phyloP scores from a whole-genome alignment of 2,113 vertebrate species.

The Actinemys pallida region DNA sequence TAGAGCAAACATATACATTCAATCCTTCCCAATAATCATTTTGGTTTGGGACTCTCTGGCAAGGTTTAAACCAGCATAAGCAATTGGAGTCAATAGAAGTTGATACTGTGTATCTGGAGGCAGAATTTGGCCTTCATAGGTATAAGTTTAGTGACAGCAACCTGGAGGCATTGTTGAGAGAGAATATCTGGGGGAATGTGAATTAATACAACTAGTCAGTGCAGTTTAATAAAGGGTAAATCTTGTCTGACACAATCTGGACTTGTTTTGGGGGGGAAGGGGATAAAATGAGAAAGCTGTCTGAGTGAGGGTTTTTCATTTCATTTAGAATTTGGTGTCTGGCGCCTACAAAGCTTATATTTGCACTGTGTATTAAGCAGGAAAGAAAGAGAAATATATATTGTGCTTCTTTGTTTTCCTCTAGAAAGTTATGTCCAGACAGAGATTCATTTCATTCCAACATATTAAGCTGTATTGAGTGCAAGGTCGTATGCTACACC shows the following conservation, averaged over 20 bases:
- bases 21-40: too few species aligned
- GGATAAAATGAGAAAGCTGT: neutral
- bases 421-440: constrained; percentile 20
- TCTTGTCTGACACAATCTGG: neutral
- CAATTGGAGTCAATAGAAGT: neutral
- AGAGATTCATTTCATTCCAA: neutral
- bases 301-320: neutral
- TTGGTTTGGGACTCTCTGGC: neutral
- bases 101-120: neutral
- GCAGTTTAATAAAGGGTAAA: constrained; percentile 21
- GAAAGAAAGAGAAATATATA: neutral
- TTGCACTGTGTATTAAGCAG: neutral
- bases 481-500: neutral
- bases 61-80: neutral
- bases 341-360: neutral
- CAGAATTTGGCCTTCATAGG: neutral
- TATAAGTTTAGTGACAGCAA: neutral
- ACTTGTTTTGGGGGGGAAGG: neutral
- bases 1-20: neutral
- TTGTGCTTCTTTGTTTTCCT: neutral
- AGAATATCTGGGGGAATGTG: neutral
- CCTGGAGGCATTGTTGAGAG: neutral
- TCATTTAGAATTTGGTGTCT: neutral
- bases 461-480: neutral
- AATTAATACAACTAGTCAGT: constrained; percentile 7